These are phyloP conservation scores for Dorcus parallelipipedus DNA, from an alignment of 2,888 invertebrate genomes.

Conservation along the genomic window DNA sequence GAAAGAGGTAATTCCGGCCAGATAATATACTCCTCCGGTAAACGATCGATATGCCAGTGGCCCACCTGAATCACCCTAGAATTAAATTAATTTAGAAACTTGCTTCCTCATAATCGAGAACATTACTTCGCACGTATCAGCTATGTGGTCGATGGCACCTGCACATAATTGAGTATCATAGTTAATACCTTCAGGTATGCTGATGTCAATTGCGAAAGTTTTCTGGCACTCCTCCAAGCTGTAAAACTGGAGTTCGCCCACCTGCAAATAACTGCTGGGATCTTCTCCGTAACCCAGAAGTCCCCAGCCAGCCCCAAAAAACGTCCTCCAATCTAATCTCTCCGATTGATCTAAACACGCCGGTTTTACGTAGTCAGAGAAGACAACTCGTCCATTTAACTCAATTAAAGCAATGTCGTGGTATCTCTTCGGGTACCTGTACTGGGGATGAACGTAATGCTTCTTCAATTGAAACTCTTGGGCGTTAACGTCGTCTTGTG, in stretches of 20 bases:
- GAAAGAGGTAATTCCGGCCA: constrained; percentile 12
- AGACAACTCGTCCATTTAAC: constrained; percentile 41
- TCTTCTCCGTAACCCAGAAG: neutral
- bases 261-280: neutral
- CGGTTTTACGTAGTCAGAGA: constrained; percentile 46
- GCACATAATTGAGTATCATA: constrained; percentile 10
- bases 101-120: too few relatives aligned
- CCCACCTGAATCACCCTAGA: constrained; percentile 18
- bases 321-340: neutral
- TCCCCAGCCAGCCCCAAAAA: neutral
- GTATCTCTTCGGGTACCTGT: constrained; percentile 44
- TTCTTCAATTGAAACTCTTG: constrained; percentile 38
- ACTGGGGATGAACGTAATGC: constrained; percentile 45
- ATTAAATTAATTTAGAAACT: neutral
- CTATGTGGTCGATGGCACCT: constrained; percentile 4
- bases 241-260: neutral
- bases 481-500: constrained; percentile 27
- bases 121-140: constrained; percentile 13
- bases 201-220: neutral
- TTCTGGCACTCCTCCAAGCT: neutral
- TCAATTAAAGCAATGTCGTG: constrained; percentile 53
- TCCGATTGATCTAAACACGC: constrained; percentile 42
- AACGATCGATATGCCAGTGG: neutral
- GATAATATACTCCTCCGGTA: neutral
- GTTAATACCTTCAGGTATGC: constrained; percentile 9